Percentiles rank a stretch among this genome's conserved stretches.
phyloP scores from a whole-genome alignment of 1,140 invertebrate genomes.

The Caenorhabditis tropicalis region DNA sequence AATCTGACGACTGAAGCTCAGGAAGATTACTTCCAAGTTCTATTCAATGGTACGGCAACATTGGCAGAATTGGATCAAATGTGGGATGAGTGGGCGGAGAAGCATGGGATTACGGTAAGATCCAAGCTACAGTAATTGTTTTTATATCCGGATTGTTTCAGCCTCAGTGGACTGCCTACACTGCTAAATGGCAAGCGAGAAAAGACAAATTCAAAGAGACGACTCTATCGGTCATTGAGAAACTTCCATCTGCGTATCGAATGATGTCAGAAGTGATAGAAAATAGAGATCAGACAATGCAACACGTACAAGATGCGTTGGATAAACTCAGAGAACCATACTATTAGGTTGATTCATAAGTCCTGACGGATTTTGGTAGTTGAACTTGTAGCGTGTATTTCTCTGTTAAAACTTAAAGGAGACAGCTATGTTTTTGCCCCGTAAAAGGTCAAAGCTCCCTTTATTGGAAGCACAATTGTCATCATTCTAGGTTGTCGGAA shows the following conservation, averaged over 20 bases:
- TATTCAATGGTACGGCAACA: background rate
- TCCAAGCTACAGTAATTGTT: too few species aligned
- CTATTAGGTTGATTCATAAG: too few species aligned
- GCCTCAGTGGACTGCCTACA: background rate
- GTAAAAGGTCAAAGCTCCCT: too few species aligned
- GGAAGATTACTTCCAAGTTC: background rate
- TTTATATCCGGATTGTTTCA: too few species aligned
- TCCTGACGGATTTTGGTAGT: too few species aligned
- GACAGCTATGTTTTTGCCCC: too few species aligned
- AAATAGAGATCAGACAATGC: background rate
- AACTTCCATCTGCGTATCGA: background rate
- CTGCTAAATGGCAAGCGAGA: background rate
- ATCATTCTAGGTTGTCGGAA: too few species aligned
- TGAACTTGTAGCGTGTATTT: too few species aligned
- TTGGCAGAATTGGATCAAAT: background rate
- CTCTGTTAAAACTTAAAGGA: too few species aligned
- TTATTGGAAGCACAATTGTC: too few species aligned
- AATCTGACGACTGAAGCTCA: constrained; percentile 1
- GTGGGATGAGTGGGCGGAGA: constrained; percentile 17
- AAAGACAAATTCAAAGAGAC: constrained; percentile 5
- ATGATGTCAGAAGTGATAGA: background rate
- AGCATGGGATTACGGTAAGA: constrained; percentile 17
- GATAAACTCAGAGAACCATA: background rate
- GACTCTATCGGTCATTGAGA: background rate
- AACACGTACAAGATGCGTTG: background rate